Conservation (phyloP, 2,888 invertebrate genomes). For the Rhingia rostrata region DNA sequence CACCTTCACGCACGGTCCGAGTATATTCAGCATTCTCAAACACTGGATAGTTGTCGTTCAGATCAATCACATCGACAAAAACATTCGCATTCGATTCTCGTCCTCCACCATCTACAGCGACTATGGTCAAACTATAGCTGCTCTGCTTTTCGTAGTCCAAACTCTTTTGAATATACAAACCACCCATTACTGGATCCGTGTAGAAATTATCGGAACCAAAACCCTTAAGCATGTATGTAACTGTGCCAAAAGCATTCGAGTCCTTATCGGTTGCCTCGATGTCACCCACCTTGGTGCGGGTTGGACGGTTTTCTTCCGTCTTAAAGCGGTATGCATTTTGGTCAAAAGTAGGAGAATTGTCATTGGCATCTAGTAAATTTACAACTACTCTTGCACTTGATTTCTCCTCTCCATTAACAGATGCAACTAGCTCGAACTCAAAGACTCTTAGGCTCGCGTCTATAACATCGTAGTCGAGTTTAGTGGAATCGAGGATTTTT, state of each 20-base stretch:
- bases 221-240: conserved; percentile 90
- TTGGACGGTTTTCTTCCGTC: conserved; percentile 87
- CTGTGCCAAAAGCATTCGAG: conserved; percentile 88
- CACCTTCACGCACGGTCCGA: conserved; percentile 90
- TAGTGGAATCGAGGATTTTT: conserved; percentile 86
- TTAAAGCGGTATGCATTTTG: conserved; percentile 86
- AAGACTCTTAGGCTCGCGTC: conserved; percentile 85
- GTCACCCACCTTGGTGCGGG: conserved; percentile 86
- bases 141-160: conserved; percentile 92
- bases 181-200: conserved; percentile 87
- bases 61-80: conserved; percentile 88
- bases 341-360: conserved; percentile 89
- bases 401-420: conserved; percentile 84
- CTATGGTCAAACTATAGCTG: conserved; percentile 90
- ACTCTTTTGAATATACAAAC: conserved; percentile 86
- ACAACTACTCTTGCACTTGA: conserved; percentile 86
- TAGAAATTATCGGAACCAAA: conserved; percentile 91
- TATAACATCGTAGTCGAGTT: conserved; percentile 88
- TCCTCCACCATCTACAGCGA: conserved; percentile 92
- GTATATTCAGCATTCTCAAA: conserved; percentile 89
- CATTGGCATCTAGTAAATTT: conserved; percentile 90
- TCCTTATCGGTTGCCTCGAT: conserved; percentile 89
- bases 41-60: conserved; percentile 90
- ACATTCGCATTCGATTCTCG: conserved; percentile 88
- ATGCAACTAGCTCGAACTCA: conserved; percentile 88